Percentiles rank a stretch among this genome's conserved stretches.
Evolutionary conservation across 2,797 vertebrate species (phyloP).

Genomic region (Pyrocephalus nanus): DNA sequence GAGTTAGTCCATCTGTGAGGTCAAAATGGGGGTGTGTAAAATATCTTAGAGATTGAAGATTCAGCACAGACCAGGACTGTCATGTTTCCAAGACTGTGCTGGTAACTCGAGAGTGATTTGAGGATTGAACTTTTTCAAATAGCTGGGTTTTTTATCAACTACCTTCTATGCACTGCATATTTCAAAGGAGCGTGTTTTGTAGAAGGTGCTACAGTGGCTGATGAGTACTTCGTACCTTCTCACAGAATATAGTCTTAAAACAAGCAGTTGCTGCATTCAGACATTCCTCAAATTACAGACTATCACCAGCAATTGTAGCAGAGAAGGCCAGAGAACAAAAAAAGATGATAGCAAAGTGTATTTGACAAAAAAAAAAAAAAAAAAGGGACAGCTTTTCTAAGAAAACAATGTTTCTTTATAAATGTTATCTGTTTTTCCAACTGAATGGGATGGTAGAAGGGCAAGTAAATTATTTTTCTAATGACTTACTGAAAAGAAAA

Average conservation of each 20-base stretch:
- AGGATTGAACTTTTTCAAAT: constrained; percentile 10
- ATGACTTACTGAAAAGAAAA: not conserved
- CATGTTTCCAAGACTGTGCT: not conserved
- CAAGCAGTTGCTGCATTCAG: not conserved
- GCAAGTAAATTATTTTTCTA: not conserved
- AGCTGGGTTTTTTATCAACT: not conserved
- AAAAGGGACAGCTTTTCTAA: not conserved
- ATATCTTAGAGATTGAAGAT: not conserved
- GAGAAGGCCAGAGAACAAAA: not conserved
- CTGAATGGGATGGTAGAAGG: not conserved
- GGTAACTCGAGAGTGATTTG: constrained; percentile 7
- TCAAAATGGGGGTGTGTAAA: not conserved
- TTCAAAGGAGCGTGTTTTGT: constrained; percentile 20
- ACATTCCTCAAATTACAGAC: not conserved
- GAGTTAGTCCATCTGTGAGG: not conserved
- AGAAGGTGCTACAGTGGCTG: not conserved
- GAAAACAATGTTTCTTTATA: not conserved
- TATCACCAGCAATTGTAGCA: not conserved
- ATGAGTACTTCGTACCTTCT: not conserved
- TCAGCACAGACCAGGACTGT: not conserved
- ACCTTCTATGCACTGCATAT: not conserved
- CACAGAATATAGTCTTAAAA: constrained; percentile 8
- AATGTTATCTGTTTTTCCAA: not conserved
- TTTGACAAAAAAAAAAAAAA: not conserved
- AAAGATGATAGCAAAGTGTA: not conserved